Conservation (phyloP, 2,113 vertebrate genomes). For the Rallus limicola region DNA sequence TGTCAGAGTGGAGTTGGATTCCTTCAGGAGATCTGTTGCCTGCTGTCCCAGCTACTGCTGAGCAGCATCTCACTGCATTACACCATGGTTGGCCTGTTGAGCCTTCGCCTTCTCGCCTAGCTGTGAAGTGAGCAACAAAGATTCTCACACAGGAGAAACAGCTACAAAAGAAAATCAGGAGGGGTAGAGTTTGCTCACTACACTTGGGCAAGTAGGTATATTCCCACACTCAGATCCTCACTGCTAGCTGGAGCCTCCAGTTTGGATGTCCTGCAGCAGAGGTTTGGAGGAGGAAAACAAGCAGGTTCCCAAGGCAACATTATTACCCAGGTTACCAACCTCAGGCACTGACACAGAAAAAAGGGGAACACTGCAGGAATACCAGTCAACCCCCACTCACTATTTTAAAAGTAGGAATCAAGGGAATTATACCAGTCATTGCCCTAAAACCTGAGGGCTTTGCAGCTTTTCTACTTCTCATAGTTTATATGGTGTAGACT, state of each 20-base stretch:
- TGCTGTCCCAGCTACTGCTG: background rate
- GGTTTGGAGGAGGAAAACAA: background rate
- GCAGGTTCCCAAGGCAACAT: background rate
- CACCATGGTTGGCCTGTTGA: accelerated
- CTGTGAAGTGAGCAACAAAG: background rate
- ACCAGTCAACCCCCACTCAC: background rate
- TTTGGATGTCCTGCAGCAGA: background rate
- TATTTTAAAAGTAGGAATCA: background rate
- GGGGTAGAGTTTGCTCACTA: background rate
- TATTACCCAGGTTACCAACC: background rate
- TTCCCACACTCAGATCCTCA: background rate
- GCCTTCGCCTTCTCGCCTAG: background rate
- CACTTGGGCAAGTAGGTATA: accelerated
- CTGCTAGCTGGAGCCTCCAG: background rate
- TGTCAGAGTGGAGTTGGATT: background rate
- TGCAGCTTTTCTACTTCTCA: background rate
- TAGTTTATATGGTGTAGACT: background rate
- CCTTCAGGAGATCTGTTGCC: background rate
- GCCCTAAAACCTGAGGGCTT: background rate
- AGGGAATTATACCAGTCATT: background rate
- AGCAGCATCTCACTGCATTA: background rate
- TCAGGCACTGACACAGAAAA: background rate
- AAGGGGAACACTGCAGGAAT: background rate
- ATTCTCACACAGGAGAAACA: background rate
- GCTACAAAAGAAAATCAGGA: background rate